Base-by-base conservation (phyloP, 2,113 vertebrate genomes). In the Speoplatyrhinus poulsoni region DNA sequence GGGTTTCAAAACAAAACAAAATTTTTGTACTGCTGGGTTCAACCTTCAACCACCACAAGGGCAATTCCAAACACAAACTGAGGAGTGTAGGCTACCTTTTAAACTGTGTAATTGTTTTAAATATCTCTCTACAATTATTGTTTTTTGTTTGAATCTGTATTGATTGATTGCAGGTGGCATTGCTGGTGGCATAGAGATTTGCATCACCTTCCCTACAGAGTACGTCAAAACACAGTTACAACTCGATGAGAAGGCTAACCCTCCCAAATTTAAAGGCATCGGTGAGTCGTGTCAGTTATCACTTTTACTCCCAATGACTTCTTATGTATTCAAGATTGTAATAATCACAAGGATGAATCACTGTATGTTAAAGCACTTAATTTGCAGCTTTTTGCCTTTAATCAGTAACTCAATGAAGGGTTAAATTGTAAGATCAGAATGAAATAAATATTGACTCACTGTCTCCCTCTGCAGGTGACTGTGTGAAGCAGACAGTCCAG, bases 211-310 rank as follows among this genome's bases (percentile, higher is more conserved):
- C 88, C 97, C 97, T 2, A 99, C 97, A 0, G 97, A 99, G 76
- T 99, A 98, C 10, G 96, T 99, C 57, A 99, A 99, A 88, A 99
- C 97, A 0, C 97, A 99, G 87, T 92, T 98, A 62, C 97, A 99
- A 89, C 89, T 99, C 11, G 97, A 98, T 0, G 96, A 99, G 85
- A 98, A 94, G 74, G 93, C 96, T 0, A 93, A 96, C 78, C 96
- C 95, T 0, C 96, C 96, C 4, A 95, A 95, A 62, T 98, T 95
- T 88, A 94, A 85, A 79, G 96, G 97, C 86, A 94, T 96, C 0
- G 86, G 96, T 96, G 84, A 80, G 93, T 84, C 48, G 15, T 2
- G 4, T 12, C 12, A 12, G 17, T 32, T 12, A 71, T 12, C 59
- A 50, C 11, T 8, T 11, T 60, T 41, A 46, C 50, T 69, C 32